Base-by-base conservation (phyloP, 2,113 vertebrate genomes). In the Benitochromis conjunctus region DNA sequence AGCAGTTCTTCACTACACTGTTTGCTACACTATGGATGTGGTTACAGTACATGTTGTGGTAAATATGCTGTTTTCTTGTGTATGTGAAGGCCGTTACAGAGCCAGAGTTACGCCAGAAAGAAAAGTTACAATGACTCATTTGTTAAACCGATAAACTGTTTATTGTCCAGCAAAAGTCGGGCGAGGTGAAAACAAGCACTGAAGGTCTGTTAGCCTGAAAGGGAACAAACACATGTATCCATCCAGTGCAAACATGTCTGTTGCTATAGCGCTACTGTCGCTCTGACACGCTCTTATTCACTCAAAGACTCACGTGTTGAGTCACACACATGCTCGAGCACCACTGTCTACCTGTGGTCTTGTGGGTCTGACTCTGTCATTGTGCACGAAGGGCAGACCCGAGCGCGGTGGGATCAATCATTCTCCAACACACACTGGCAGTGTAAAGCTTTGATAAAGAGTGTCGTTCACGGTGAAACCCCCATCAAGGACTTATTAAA, bases 381-480 rank as follows among this genome's bases (percentile, higher is more conserved):
- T 90, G 89, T 85, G 87, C 82, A 79, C 85, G 94, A 95, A 96
- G 95, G 94, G 93, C 94, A 94, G 81, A 90, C 66, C 64, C 11
- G 77, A 90, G 84, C 81, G 19, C 19, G 86, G 60, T 24, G 38
- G 86, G 93, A 96, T 96, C 95, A 95, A 92, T 96, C 95, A 95
- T 85, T 62, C 85, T 60, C 16, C 92, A 48, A 92, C 92, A 92
- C 91, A 91, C 83, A 57, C 77, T 85, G 92, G 86, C 93, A 93
- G 91, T 88, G 94, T 95, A 95, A 96, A 96, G 88, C 95, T 96
- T 95, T 96, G 95, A 96, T 96, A 95, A 95, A 96, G 94, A 94
- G 92, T 94, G 89, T 95, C 92, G 94, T 94, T 96, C 92, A 84
- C 82, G 24, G 93, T 81, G 56, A 95, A 95, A 93, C 92, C 93